Percentiles rank a stretch among this genome's conserved stretches.
phyloP scores from a whole-genome alignment of 1,140 invertebrate genomes.

The Chionoecetes opilio region DNA sequence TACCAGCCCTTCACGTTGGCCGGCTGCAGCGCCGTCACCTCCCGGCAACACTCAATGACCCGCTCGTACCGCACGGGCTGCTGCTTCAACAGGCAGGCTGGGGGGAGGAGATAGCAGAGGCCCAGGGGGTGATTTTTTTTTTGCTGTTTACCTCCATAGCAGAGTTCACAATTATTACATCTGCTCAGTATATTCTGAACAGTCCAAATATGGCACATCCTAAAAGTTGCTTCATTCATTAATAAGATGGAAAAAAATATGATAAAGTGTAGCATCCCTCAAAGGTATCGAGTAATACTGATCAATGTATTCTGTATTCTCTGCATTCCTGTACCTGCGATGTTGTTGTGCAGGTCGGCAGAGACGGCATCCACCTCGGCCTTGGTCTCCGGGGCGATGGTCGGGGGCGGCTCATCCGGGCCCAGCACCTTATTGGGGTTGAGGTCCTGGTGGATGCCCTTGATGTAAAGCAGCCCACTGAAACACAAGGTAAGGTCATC shows the following conservation, averaged over 20 bases:
- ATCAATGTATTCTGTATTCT: too few species aligned
- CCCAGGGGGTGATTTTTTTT: too few species aligned
- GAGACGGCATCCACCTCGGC: slow-evolving; percentile 7
- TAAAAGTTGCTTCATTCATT: too few species aligned
- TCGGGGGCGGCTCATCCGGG: background rate
- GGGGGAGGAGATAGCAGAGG: background rate
- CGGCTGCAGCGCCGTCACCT: slow-evolving; percentile 67
- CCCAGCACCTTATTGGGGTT: slow-evolving; percentile 57
- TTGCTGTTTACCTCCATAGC: too few species aligned
- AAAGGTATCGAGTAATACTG: too few species aligned
- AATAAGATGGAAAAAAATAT: too few species aligned
- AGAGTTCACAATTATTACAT: too few species aligned
- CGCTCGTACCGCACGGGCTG: slow-evolving; percentile 67
- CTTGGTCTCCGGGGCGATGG: background rate
- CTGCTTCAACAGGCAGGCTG: slow-evolving; percentile 72
- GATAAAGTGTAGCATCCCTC: too few species aligned
- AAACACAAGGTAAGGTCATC: background rate
- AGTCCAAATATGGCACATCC: too few species aligned
- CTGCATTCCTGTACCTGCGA: slow-evolving; percentile 66
- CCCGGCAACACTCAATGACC: slow-evolving; percentile 66
- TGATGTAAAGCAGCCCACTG: slow-evolving; percentile 63
- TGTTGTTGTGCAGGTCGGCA: slow-evolving; percentile 56
- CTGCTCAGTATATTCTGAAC: too few species aligned
- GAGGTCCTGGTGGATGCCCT: slow-evolving; percentile 63
- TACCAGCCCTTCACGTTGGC: slow-evolving; percentile 73